These are phyloP conservation scores for Drosophila serrata DNA, from an alignment of 1,140 invertebrate genomes.

Conservation along the genomic window DNA sequence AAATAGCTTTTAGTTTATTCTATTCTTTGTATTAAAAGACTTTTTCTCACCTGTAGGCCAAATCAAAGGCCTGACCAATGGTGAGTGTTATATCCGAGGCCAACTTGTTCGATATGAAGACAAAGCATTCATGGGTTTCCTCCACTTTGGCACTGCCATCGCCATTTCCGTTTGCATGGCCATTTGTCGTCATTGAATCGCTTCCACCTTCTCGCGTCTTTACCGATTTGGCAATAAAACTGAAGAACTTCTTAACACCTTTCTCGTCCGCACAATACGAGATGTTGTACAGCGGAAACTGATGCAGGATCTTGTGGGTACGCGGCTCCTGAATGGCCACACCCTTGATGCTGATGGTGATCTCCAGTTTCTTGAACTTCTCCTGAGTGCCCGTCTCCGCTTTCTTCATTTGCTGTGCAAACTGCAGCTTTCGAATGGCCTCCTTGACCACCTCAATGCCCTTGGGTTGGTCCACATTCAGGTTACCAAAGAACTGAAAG, in stretches of 20 bases:
- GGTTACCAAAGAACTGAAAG: slow-evolving; percentile 95
- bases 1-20: background rate
- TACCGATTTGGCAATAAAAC: slow-evolving; percentile 97
- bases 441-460: slow-evolving; percentile 99
- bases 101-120: slow-evolving; percentile 98
- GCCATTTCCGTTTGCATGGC: slow-evolving; percentile 51
- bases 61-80: slow-evolving; percentile 98
- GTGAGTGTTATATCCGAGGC: slow-evolving; percentile 98
- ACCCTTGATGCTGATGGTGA: slow-evolving; percentile 97
- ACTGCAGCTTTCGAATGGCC: slow-evolving; percentile 97
- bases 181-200: slow-evolving; percentile 49
- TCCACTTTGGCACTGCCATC: slow-evolving; percentile 70
- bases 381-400: slow-evolving; percentile 92
- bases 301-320: slow-evolving; percentile 92
- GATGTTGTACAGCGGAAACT: slow-evolving; percentile 98
- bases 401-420: slow-evolving; percentile 96
- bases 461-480: slow-evolving; percentile 97
- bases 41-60: slow-evolving; percentile 92
- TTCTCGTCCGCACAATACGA: slow-evolving; percentile 99
- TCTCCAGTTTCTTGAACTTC: slow-evolving; percentile 96
- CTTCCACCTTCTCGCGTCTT: slow-evolving; percentile 86
- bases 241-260: slow-evolving; percentile 98
- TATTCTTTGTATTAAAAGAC: too few relatives aligned
- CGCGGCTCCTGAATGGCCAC: slow-evolving; percentile 95
- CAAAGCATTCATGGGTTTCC: slow-evolving; percentile 97